Evolutionary conservation across 2,113 vertebrate species (phyloP).

Genomic region (Budorcas taxicolor): DNA sequence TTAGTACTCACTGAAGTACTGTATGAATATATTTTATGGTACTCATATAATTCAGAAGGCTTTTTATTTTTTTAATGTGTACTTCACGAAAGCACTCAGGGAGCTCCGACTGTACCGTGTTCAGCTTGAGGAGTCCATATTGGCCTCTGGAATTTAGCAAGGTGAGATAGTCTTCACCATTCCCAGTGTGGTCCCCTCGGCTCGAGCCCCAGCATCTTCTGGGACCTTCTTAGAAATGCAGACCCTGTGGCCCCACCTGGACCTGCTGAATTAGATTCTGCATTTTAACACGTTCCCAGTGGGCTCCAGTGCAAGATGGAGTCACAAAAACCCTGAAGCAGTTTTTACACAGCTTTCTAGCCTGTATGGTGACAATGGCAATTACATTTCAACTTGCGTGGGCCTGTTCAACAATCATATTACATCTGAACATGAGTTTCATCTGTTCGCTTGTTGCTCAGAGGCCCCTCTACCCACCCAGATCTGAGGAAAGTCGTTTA

Average conservation of each 20-base stretch:
- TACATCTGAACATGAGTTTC: background rate
- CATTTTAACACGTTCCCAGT: background rate
- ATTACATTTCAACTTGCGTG: background rate
- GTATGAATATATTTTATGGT: background rate
- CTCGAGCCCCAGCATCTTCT: background rate
- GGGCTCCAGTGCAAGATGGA: background rate
- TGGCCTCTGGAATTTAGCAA: background rate
- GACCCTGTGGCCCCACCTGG: background rate
- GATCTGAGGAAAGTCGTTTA: background rate
- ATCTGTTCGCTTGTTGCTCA: background rate
- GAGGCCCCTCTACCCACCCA: slow-evolving; percentile 7
- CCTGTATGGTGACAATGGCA: background rate
- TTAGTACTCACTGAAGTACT: background rate
- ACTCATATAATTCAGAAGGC: background rate
- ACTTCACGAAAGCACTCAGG: background rate
- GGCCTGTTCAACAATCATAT: background rate
- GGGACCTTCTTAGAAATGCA: background rate
- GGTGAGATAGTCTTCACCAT: rapidly evolving
- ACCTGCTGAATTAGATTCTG: background rate
- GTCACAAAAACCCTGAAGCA: background rate
- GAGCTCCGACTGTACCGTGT: rapidly evolving
- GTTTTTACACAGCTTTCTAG: background rate
- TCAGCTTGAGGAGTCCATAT: background rate
- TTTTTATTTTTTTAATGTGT: background rate
- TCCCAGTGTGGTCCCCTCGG: background rate